These are phyloP conservation scores for Polypedilum vanderplanki DNA, from an alignment of 1,140 invertebrate genomes.

Conservation along the genomic window DNA sequence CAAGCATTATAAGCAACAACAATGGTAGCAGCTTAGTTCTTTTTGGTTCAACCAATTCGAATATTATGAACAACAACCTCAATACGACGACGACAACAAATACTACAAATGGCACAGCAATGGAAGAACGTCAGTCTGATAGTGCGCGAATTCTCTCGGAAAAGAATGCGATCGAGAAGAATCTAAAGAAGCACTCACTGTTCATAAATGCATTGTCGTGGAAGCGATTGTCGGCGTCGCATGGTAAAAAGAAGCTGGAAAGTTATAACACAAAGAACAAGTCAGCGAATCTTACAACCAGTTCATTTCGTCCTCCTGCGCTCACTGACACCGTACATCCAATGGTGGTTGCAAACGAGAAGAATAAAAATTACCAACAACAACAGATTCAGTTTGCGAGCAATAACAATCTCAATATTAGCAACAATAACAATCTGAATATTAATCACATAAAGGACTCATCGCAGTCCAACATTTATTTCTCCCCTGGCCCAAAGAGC, in stretches of 20 bases:
- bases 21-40: constrained; percentile 37
- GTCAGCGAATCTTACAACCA: constrained; percentile 55
- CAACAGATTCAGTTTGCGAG: constrained; percentile 44
- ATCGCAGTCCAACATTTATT: constrained; percentile 29
- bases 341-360: constrained; percentile 70
- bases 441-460: constrained; percentile 29
- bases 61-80: constrained; percentile 30
- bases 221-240: constrained; percentile 88
- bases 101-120: constrained; percentile 34
- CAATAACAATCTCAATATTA: constrained; percentile 37
- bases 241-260: constrained; percentile 86
- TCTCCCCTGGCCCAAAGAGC: constrained; percentile 35
- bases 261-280: constrained; percentile 68
- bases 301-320: constrained; percentile 61
- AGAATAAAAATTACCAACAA: constrained; percentile 48
- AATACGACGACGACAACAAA: not conserved
- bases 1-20: constrained; percentile 39
- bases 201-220: constrained; percentile 94
- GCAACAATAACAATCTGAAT: constrained; percentile 22
- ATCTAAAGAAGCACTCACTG: constrained; percentile 88
- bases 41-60: constrained; percentile 33
- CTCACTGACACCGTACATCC: constrained; percentile 71
- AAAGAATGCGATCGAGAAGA: constrained; percentile 80
- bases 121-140: constrained; percentile 46
- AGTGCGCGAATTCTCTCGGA: constrained; percentile 72